Conservation (phyloP, 2,888 invertebrate genomes). For the Ischnura elegans region DNA sequence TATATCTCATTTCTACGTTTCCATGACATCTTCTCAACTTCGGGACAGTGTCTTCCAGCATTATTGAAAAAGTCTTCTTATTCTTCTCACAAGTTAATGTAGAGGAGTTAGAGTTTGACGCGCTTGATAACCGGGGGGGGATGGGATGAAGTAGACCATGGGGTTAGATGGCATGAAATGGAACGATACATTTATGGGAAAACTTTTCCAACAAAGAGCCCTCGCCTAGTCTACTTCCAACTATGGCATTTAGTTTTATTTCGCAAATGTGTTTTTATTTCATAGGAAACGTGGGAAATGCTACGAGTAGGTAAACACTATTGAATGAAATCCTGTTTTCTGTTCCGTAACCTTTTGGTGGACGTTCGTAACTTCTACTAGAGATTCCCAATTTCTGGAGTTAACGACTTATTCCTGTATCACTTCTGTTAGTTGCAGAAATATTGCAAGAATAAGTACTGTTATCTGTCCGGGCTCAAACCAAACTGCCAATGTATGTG, state of each 20-base stretch:
- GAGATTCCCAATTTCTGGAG: not conserved
- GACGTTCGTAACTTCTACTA: conserved; percentile 38
- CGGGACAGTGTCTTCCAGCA: not conserved
- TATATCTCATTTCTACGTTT: not conserved
- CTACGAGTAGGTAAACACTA: not conserved
- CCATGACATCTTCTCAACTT: not conserved
- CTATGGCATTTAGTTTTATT: conserved; percentile 25
- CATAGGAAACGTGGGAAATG: not conserved
- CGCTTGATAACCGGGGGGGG: not conserved
- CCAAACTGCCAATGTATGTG: too few species aligned
- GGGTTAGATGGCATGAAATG: not conserved
- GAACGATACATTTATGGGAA: conserved; percentile 60
- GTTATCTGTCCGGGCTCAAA: not conserved
- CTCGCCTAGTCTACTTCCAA: not conserved
- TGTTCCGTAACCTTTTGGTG: not conserved
- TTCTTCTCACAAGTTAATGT: conserved; percentile 41
- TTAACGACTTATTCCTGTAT: not conserved
- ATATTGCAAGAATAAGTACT: not conserved
- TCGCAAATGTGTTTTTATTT: not conserved
- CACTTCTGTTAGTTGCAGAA: not conserved
- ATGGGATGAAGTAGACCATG: conserved; percentile 44
- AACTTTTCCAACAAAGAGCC: conserved; percentile 25
- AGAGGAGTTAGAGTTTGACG: conserved; percentile 59
- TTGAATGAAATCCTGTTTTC: conserved; percentile 36
- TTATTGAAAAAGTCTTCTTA: not conserved